Conservation (phyloP, 2,113 vertebrate genomes). For the Hiodon alosoides region DNA sequence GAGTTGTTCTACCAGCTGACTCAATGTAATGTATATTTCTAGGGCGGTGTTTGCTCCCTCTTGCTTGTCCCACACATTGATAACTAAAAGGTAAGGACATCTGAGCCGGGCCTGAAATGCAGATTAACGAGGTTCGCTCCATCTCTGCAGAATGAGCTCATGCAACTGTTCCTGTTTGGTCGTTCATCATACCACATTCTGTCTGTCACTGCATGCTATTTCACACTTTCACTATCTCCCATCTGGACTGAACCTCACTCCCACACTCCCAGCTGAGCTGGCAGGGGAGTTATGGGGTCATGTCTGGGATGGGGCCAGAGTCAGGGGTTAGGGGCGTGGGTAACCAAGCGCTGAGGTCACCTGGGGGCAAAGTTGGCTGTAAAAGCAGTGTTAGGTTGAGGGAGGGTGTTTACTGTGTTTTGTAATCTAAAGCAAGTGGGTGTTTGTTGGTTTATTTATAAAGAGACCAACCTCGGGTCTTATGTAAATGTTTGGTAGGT, state of each 20-base stretch:
- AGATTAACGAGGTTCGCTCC: slow-evolving; percentile 23
- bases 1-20: background rate
- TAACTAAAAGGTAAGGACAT: slow-evolving; percentile 66
- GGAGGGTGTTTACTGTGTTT: slow-evolving; percentile 19
- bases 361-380: slow-evolving; percentile 6
- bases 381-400: slow-evolving; percentile 7
- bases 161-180: slow-evolving; percentile 38
- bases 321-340: slow-evolving; percentile 21
- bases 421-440: slow-evolving; percentile 14
- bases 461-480: slow-evolving; percentile 7
- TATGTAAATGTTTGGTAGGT: background rate
- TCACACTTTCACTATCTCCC: slow-evolving; percentile 49
- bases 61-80: slow-evolving; percentile 70
- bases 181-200: slow-evolving; percentile 53
- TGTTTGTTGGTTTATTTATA: slow-evolving; percentile 8
- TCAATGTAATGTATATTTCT: slow-evolving; percentile 27
- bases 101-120: slow-evolving; percentile 17
- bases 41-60: slow-evolving; percentile 75
- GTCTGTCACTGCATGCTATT: slow-evolving; percentile 47
- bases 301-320: slow-evolving; percentile 17
- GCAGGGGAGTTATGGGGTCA: slow-evolving; percentile 4
- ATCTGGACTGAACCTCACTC: background rate
- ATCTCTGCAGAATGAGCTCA: slow-evolving; percentile 47
- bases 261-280: background rate
- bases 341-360: slow-evolving; percentile 12